Evolutionary conservation across 2,888 invertebrate genomes (phyloP).

Genomic region (Brachyptera putata): DNA sequence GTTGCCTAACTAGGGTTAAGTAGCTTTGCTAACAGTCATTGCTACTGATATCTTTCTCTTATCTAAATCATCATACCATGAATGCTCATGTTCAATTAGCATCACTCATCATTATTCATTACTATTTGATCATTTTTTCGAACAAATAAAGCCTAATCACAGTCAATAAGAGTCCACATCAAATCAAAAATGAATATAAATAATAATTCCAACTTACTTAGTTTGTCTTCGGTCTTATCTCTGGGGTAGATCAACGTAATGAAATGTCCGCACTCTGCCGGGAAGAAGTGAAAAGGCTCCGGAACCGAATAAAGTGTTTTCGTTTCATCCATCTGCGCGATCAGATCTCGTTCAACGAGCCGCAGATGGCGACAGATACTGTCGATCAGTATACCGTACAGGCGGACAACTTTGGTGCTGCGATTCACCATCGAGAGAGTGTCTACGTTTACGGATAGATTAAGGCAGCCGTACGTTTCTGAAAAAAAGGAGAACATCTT

Average conservation of each 20-base stretch:
- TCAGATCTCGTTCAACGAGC: slow-evolving; percentile 59
- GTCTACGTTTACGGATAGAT: slow-evolving; percentile 64
- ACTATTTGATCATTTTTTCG: no score
- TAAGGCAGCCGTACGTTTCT: slow-evolving; percentile 48
- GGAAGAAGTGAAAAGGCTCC: slow-evolving; percentile 70
- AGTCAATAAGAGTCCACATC: no score
- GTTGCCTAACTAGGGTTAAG: no score
- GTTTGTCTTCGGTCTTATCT: slow-evolving; percentile 60
- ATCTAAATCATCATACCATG: no score
- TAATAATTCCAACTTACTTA: no score
- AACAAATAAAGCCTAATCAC: no score
- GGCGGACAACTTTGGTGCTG: slow-evolving; percentile 56
- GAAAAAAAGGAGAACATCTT: slow-evolving; percentile 26
- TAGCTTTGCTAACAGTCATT: no score
- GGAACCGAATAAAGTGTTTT: slow-evolving; percentile 50
- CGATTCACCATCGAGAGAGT: slow-evolving; percentile 66
- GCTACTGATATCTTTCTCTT: no score
- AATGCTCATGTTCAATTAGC: no score
- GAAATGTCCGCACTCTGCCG: slow-evolving; percentile 68
- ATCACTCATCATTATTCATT: no score
- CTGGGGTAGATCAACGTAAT: slow-evolving; percentile 68
- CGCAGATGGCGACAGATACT: slow-evolving; percentile 67
- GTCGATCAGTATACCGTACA: slow-evolving; percentile 72
- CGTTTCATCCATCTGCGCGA: slow-evolving; percentile 49
- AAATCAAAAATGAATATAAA: no score